Conservation (phyloP, 2,797 vertebrate species). For the Ceyx erithaca region DNA sequence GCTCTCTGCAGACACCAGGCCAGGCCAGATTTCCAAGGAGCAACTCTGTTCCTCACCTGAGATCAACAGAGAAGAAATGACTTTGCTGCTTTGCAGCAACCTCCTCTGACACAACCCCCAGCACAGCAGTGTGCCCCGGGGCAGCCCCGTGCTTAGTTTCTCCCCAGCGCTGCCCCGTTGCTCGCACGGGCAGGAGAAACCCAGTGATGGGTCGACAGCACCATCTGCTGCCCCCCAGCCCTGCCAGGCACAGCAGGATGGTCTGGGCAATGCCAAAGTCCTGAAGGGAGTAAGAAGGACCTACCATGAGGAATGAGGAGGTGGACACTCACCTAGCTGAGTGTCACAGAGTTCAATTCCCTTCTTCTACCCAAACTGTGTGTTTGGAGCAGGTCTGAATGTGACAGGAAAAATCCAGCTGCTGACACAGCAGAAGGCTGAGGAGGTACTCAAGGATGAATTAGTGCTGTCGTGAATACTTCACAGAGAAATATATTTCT, state of each 20-base stretch:
- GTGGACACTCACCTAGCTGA: not conserved
- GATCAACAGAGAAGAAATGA: not conserved
- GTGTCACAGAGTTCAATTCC: not conserved
- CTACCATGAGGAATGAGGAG: not conserved
- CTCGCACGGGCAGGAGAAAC: fast-evolving
- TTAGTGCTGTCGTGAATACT: not conserved
- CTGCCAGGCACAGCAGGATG: not conserved
- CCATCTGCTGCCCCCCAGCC: not conserved
- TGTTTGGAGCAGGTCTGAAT: not conserved
- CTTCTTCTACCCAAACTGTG: not conserved
- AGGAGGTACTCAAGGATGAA: not conserved
- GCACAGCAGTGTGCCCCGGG: fast-evolving
- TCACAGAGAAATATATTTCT: not conserved
- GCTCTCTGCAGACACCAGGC: too few relatives aligned
- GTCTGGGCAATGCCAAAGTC: not conserved
- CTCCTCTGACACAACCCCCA: not conserved
- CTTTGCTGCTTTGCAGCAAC: not conserved
- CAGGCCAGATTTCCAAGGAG: not conserved
- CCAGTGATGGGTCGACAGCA: not conserved
- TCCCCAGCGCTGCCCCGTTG: fast-evolving
- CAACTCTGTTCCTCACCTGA: not conserved
- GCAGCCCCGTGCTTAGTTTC: not conserved
- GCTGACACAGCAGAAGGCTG: not conserved
- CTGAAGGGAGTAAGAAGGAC: not conserved
- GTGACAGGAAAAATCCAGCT: not conserved